These are phyloP conservation scores for Hydrolagus colliei DNA, from an alignment of 2,797 vertebrate genomes.

Conservation along the genomic window DNA sequence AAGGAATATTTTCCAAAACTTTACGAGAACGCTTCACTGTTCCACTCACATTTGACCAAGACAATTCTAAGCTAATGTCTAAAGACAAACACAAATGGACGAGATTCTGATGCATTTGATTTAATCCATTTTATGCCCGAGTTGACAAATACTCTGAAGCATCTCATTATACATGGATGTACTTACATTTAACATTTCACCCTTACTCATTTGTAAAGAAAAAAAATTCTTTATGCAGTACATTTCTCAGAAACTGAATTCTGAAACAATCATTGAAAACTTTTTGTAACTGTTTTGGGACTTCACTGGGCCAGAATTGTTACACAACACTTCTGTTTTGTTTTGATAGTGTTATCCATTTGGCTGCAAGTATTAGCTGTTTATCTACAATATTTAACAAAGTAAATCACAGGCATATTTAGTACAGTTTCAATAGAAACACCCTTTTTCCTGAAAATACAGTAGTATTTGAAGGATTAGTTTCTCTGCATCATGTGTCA, in stretches of 20 bases:
- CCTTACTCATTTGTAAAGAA: constrained; percentile 68
- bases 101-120: constrained; percentile 79
- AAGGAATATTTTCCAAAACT: constrained; percentile 62
- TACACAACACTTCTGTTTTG: constrained; percentile 76
- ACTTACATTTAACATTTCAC: constrained; percentile 64
- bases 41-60: constrained; percentile 78
- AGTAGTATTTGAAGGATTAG: constrained; percentile 97
- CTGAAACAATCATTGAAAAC: constrained; percentile 80
- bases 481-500: constrained; percentile 85
- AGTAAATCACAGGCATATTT: constrained; percentile 99
- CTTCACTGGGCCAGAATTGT: constrained; percentile 80
- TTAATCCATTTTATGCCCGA: constrained; percentile 82
- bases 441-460: constrained; percentile 98
- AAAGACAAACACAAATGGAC: constrained; percentile 74
- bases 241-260: constrained; percentile 67
- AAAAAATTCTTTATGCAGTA: constrained; percentile 59
- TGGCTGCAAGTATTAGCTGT: constrained; percentile 97
- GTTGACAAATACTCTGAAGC: constrained; percentile 83
- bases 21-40: constrained; percentile 64
- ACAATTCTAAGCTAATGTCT: constrained; percentile 79
- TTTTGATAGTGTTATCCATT: constrained; percentile 96
- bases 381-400: constrained; percentile 99
- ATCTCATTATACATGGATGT: constrained; percentile 75
- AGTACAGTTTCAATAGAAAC: constrained; percentile 99
- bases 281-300: constrained; percentile 82